Evolutionary conservation across 2,888 invertebrate genomes (phyloP), one percentile per base, ranked within the genome.

Genomic region (Cheilosia soror): DNA sequence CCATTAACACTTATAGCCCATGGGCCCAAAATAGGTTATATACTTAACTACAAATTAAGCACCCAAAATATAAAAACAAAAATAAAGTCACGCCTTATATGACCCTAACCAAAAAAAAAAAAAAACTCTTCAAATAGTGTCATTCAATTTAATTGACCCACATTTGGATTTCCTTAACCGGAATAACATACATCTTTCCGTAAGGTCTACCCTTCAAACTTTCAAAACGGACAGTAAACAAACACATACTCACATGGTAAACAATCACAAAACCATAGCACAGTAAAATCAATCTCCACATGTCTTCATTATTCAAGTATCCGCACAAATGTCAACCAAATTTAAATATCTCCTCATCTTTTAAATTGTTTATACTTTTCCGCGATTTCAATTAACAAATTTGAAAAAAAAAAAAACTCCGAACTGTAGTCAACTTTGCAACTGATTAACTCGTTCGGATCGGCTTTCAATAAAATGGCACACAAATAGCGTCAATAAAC

Each of bases 211-310:
- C 13, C 20, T 31, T 66, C 40, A 53, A 31, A 53, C 63, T 57
- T 47, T 65, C 42, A 37, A 75, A 66, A 33, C 7, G 5, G 33
- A 6, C 7, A 33, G 7, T 7, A 6, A 7, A 33, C 33, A 33
- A 40, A 20, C 15, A 20, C 20, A 53, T 88, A 87, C 89, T 88
- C 87, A 91, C 88, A 72, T 91, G 73, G 69, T 87, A 88, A 68
- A 88, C 88, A 85, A 89, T 88, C 87, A 88, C 87, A 72, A 90
- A 87, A 42, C 89, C 90, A 80, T 89, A 90, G 76, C 90, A 88
- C 81, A 90, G 81, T 87, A 90, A 78, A 81, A 91, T 83, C 71
- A 91, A 87, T 79, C 88, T 89, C 89, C 91, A 91, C 89, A 91
- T 88, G 78, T 89, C 88, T 42, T 88, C 20, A 20, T 20, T 20